These are phyloP conservation scores for Triplophysa rosa DNA, from an alignment of 2,113 vertebrate genomes.

Conservation along the genomic window DNA sequence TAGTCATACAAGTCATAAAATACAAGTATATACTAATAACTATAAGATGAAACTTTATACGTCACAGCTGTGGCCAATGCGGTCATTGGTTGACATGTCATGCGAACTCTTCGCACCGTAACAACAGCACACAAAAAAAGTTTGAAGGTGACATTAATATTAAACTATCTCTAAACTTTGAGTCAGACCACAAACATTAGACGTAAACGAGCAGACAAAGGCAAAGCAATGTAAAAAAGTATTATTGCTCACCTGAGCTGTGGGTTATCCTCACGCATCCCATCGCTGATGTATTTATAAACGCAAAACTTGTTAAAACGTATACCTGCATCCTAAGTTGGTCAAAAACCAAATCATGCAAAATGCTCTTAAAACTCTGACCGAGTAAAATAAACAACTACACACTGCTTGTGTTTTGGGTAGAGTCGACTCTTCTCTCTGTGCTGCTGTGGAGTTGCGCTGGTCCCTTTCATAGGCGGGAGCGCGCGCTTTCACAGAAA, in stretches of 20 bases:
- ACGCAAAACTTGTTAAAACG: not conserved
- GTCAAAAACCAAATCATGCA: not conserved
- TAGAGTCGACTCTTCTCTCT: not conserved
- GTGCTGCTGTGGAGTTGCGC: not conserved
- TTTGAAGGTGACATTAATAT: not conserved
- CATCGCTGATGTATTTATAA: not conserved
- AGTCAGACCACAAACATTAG: not conserved
- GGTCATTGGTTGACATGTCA: not conserved
- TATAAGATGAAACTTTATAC: not conserved
- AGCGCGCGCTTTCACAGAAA: conserved; percentile 11
- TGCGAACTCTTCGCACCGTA: not conserved
- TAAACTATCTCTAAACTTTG: not conserved
- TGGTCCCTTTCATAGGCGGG: not conserved
- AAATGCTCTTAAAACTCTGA: not conserved
- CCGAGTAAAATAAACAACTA: not conserved
- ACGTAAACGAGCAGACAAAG: not conserved
- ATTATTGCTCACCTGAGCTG: not conserved
- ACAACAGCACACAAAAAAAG: not conserved
- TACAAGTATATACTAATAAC: not conserved
- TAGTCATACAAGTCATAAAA: not conserved
- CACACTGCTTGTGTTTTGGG: not conserved
- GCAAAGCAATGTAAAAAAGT: not conserved
- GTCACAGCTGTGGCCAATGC: not conserved
- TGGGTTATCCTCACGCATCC: not conserved
- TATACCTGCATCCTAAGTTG: not conserved